These are phyloP conservation scores for Actinostola sp. DNA, from an alignment of 92 coral and sea anemone species.

Conservation along the genomic window DNA sequence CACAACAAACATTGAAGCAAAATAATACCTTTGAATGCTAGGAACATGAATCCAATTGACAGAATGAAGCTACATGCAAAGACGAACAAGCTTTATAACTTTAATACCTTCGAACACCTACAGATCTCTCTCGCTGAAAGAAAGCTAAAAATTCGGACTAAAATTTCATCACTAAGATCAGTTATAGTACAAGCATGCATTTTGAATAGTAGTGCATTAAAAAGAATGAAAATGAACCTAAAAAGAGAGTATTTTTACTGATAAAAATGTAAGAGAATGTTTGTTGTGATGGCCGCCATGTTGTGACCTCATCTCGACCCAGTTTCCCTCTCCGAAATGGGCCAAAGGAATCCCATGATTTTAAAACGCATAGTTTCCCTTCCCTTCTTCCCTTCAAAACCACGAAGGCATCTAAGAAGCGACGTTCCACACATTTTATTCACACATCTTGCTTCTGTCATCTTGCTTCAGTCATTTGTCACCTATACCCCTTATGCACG, in stretches of 20 bases:
- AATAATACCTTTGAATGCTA: neutral
- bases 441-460: no score
- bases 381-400: no score
- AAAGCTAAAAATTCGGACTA: slow-evolving; percentile 76
- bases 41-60: neutral
- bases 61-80: neutral
- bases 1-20: neutral
- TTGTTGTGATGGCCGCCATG: slow-evolving; percentile 50
- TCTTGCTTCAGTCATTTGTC: no score
- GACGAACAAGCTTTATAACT: neutral
- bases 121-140: slow-evolving; percentile 80
- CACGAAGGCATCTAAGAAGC: no score
- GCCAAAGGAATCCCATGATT: slow-evolving; percentile 1
- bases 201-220: neutral
- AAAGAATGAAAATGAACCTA: neutral
- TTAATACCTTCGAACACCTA: slow-evolving; percentile 89
- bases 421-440: no score
- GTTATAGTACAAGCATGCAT: slow-evolving; percentile 43
- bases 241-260: slow-evolving; percentile 1
- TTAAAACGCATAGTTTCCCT: no score
- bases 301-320: slow-evolving; percentile 40
- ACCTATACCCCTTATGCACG: no score
- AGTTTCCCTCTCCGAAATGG: neutral
- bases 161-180: slow-evolving; percentile 79
- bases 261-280: neutral